Conservation (phyloP, 2,113 vertebrate species). For the Cebus imitator region DNA sequence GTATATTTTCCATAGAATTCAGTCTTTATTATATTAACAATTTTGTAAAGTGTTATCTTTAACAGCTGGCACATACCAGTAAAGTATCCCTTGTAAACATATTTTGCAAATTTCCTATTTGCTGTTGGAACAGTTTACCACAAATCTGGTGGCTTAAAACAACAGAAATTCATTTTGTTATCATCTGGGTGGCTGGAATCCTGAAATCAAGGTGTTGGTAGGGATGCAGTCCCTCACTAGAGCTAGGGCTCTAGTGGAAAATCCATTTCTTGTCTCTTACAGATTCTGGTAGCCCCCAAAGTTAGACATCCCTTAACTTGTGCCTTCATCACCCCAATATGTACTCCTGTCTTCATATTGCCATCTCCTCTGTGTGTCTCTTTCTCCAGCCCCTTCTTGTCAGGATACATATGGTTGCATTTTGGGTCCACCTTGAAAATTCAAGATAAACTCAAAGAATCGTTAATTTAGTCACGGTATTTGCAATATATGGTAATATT, state of each 20-base stretch:
- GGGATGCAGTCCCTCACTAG: not conserved
- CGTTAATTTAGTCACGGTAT: not conserved
- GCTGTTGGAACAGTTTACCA: not conserved
- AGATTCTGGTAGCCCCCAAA: not conserved
- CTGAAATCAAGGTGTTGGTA: not conserved
- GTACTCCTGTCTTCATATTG: not conserved
- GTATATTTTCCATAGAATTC: not conserved
- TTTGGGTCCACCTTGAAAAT: not conserved
- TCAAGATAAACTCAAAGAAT: not conserved
- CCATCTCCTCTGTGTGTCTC: not conserved
- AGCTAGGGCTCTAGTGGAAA: not conserved
- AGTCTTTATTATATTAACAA: not conserved
- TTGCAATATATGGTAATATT: not conserved
- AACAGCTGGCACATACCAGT: not conserved
- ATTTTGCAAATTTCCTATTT: not conserved
- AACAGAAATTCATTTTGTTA: not conserved
- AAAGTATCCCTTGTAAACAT: not conserved
- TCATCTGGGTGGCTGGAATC: not conserved
- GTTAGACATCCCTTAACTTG: not conserved
- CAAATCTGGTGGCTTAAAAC: not conserved
- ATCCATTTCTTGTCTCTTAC: not conserved
- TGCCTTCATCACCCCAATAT: not conserved
- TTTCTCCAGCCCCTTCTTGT: not conserved
- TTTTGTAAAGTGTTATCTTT: slow-evolving; percentile 1
- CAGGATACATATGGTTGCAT: not conserved